These are phyloP conservation scores for Aleiodes alternator DNA, from an alignment of 2,888 invertebrate species.

Conservation along the genomic window DNA sequence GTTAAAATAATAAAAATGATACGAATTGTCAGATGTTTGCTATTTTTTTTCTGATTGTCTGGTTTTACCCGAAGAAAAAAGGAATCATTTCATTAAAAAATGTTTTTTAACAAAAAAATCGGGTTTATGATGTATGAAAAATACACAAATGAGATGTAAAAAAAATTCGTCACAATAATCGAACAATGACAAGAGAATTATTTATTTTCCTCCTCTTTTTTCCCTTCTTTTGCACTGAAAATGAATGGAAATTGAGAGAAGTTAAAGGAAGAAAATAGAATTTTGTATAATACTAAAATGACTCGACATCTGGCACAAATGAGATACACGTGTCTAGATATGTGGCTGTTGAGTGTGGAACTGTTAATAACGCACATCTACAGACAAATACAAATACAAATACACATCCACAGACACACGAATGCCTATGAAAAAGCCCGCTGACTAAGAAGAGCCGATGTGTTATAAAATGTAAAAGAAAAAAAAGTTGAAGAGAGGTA, in stretches of 20 bases:
- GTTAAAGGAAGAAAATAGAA: constrained; percentile 18
- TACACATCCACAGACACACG: constrained; percentile 36
- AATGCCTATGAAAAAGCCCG: constrained; percentile 41
- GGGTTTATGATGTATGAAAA: neutral
- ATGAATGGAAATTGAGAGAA: constrained; percentile 38
- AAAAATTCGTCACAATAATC: constrained; percentile 3
- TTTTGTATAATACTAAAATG: constrained; percentile 51
- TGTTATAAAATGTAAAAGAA: neutral
- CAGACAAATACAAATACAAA: constrained; percentile 41
- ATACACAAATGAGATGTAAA: neutral
- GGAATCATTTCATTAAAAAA: no score
- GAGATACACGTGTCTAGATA: constrained; percentile 61
- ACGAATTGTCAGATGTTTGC: no score
- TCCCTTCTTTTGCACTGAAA: constrained; percentile 1
- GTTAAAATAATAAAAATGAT: no score
- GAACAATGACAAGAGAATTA: constrained; percentile 2
- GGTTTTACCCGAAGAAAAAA: no score
- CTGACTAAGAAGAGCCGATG: no score
- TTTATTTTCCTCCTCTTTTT: constrained; percentile 8
- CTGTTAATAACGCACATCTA: constrained; percentile 38
- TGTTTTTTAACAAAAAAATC: no score
- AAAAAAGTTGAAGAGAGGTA: no score
- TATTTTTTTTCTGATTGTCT: no score
- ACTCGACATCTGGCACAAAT: constrained; percentile 63
- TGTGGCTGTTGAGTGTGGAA: constrained; percentile 42